Percentiles rank a stretch among this genome's conserved stretches.
Evolutionary conservation across 2,888 invertebrate species (phyloP).

Genomic region (Thyatira batis): DNA sequence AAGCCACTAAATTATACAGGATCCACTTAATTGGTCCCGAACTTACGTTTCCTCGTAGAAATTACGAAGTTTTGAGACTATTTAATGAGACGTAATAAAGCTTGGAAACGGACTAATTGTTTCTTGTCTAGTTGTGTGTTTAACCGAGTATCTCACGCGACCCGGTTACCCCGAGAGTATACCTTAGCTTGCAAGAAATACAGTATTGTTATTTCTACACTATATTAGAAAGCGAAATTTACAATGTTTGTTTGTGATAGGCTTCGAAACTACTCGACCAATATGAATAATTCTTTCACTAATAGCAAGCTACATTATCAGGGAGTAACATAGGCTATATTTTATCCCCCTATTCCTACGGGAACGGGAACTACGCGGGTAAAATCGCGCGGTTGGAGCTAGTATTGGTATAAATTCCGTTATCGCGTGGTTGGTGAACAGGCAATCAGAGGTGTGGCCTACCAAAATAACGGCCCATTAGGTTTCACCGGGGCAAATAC

Average conservation of each 20-base stretch:
- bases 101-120: background rate
- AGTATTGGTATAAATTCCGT: slow-evolving; percentile 35
- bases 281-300: too few relatives aligned
- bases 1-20: background rate
- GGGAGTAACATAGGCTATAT: too few relatives aligned
- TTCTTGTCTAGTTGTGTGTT: background rate
- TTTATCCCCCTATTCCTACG: too few relatives aligned
- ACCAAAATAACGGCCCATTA: slow-evolving; percentile 45
- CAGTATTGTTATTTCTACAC: background rate
- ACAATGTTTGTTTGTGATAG: too few relatives aligned
- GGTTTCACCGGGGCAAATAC: slow-evolving; percentile 29
- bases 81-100: background rate
- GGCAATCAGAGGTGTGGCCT: slow-evolving; percentile 47
- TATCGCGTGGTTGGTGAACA: slow-evolving; percentile 40
- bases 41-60: background rate
- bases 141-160: background rate
- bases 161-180: background rate
- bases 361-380: too few relatives aligned
- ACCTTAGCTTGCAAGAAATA: background rate
- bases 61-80: background rate
- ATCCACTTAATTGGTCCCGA: background rate
- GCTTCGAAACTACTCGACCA: too few relatives aligned
- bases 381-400: too few relatives aligned
- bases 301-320: too few relatives aligned
- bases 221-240: too few relatives aligned